These are phyloP conservation scores for Probosciger aterrimus DNA, from an alignment of 2,113 vertebrate species.

Conservation along the genomic window DNA sequence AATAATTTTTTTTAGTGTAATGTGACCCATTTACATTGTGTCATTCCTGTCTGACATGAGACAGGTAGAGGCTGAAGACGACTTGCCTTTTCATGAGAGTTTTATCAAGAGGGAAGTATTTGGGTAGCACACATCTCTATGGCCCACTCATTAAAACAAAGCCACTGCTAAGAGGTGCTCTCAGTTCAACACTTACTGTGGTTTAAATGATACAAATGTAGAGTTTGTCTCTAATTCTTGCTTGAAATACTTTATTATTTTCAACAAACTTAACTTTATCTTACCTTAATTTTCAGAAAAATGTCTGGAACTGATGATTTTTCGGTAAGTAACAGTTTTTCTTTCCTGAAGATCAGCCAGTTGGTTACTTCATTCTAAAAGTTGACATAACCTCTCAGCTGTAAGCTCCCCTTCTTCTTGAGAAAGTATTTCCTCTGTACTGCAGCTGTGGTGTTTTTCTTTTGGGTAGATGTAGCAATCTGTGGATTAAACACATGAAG, in stretches of 20 bases:
- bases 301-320: slow-evolving; percentile 75
- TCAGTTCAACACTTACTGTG: background rate
- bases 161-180: background rate
- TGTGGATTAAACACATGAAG: background rate
- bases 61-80: background rate
- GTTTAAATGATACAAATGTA: background rate
- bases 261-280: slow-evolving; percentile 54
- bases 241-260: slow-evolving; percentile 16
- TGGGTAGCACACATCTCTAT: background rate
- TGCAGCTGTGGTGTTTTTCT: background rate
- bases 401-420: background rate
- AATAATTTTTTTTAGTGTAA: background rate
- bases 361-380: background rate
- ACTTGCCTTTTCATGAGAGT: background rate
- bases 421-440: background rate
- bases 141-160: background rate
- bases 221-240: background rate
- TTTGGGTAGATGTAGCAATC: background rate
- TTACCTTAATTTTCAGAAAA: slow-evolving; percentile 66
- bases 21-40: background rate
- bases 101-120: background rate
- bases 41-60: background rate
- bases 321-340: slow-evolving; percentile 67
- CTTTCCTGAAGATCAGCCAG: slow-evolving; percentile 26
- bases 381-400: background rate